Evolutionary conservation across 2,113 vertebrate genomes (phyloP).

Genomic region (Chroicocephalus ridibundus): DNA sequence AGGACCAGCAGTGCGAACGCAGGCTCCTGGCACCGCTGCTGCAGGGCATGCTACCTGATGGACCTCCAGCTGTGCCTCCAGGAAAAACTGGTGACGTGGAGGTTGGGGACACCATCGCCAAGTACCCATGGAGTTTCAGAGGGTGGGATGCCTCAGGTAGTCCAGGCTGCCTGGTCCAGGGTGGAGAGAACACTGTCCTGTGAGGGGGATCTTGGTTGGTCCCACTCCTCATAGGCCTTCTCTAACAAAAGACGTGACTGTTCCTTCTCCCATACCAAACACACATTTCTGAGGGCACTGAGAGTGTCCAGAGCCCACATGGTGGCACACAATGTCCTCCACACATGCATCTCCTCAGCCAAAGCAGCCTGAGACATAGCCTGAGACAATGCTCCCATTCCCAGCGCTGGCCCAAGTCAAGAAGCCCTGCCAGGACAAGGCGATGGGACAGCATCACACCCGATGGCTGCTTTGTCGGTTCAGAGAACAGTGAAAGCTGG

Average conservation of each 20-base stretch:
- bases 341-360: fast-evolving
- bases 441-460: neutral
- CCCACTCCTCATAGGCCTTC: neutral
- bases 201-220: neutral
- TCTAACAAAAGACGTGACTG: neutral
- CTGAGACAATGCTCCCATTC: neutral
- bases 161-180: neutral
- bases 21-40: neutral
- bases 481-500: neutral
- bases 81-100: neutral
- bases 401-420: neutral
- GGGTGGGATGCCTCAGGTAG: neutral
- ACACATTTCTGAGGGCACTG: neutral
- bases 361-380: neutral
- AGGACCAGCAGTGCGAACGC: fast-evolving
- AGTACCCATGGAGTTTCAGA: neutral
- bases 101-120: fast-evolving
- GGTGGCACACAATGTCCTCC: fast-evolving
- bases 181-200: neutral
- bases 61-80: neutral
- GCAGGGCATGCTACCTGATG: neutral
- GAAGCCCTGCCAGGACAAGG: neutral
- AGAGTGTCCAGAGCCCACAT: neutral
- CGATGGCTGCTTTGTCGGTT: fast-evolving
- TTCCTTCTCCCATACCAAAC: neutral